phyloP scores from a whole-genome alignment of 2,113 vertebrate species.

The Speoplatyrhinus poulsoni region DNA sequence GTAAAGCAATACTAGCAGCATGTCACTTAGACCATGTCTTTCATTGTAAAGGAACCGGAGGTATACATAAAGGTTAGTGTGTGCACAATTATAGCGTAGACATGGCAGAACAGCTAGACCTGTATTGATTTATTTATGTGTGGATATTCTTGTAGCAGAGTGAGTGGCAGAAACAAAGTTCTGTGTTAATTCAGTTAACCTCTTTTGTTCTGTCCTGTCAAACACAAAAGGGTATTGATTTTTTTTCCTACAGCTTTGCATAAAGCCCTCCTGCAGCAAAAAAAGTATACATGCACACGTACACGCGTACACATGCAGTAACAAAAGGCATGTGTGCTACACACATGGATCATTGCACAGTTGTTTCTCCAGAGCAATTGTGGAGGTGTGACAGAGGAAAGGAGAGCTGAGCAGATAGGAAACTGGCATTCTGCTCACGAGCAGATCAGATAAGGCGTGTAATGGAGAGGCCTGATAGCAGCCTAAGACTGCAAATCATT shows the following conservation, averaged over 20 bases:
- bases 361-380: background rate
- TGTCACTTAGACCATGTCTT: background rate
- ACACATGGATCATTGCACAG: background rate
- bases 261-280: constrained; percentile 31
- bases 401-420: constrained; percentile 6
- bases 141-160: constrained; percentile 27
- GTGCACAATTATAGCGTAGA: constrained; percentile 24
- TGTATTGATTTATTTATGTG: constrained; percentile 42
- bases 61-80: constrained; percentile 8
- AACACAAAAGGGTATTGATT: constrained; percentile 57
- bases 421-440: constrained; percentile 4
- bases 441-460: constrained; percentile 28
- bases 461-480: constrained; percentile 17
- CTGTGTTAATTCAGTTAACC: constrained; percentile 62
- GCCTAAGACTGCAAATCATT: constrained; percentile 40
- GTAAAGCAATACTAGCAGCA: background rate
- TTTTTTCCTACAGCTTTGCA: constrained; percentile 38
- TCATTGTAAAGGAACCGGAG: background rate
- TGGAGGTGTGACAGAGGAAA: constrained; percentile 22
- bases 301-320: background rate
- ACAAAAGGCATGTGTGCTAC: background rate
- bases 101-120: constrained; percentile 24
- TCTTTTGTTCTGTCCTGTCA: constrained; percentile 51
- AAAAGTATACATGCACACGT: background rate
- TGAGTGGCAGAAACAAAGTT: constrained; percentile 42